Conservation (phyloP, 2,797 vertebrate genomes). For the Amblyopsis hoosieri region DNA sequence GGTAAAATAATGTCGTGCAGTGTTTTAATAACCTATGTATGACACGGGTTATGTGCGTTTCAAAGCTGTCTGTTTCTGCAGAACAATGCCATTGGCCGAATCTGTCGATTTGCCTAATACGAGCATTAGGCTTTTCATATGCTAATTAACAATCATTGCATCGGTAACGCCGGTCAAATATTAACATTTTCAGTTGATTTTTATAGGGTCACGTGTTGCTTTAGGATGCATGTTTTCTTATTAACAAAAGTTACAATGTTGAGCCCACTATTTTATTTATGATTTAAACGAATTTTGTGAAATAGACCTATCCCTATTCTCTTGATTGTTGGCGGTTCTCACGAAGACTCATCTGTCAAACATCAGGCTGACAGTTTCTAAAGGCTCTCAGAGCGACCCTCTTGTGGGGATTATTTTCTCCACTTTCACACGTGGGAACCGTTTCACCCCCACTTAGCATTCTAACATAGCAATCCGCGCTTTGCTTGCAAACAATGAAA, state of each 20-base stretch:
- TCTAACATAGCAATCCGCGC: conserved; percentile 64
- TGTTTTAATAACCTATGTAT: too few species aligned
- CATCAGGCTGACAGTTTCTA: conserved; percentile 10
- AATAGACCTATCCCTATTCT: not conserved
- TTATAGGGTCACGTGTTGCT: not conserved
- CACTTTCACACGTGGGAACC: conserved; percentile 74
- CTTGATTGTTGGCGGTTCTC: not conserved
- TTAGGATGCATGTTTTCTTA: not conserved
- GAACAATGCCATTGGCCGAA: not conserved
- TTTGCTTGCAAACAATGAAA: conserved; percentile 40
- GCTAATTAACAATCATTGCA: conserved; percentile 4
- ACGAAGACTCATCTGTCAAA: not conserved
- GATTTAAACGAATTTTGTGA: not conserved
- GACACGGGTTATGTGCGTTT: not conserved
- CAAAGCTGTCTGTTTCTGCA: conserved; percentile 1
- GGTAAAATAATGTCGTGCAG: not conserved
- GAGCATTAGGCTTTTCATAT: too few species aligned
- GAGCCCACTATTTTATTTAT: conserved; percentile 8
- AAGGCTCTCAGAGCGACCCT: conserved; percentile 10
- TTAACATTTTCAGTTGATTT: not conserved
- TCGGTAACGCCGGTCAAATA: conserved; percentile 8
- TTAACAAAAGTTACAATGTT: too few species aligned
- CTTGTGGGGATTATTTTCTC: conserved; percentile 54
- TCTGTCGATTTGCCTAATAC: not conserved
- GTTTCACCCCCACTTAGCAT: conserved; percentile 73